Base-by-base conservation (phyloP, 2,888 invertebrate genomes). In the Calliphora vomitoria region DNA sequence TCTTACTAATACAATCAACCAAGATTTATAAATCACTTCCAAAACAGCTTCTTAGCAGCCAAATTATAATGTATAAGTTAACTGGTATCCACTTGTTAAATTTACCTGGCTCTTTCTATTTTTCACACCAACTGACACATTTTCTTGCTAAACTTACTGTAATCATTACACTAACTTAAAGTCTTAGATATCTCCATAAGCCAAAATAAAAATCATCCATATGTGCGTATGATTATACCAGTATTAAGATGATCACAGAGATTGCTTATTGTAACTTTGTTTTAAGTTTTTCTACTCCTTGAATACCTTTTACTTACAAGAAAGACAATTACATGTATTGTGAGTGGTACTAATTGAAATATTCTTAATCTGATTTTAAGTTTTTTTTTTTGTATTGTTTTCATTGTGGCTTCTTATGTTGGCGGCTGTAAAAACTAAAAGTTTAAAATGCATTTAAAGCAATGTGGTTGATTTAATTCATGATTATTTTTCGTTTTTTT, bases 281-380 rank as follows among this genome's bases (percentile, higher is more conserved):
- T 47, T 31, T 20, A 2, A 8, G 18, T 55, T 64, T 64, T 18
- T 82, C 1, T 15, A 20, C 20, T 15, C 13, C 64, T 66, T 47
- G 25, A 18, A 6, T 50, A 8, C 31, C 60, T 75, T 75, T 44
- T 25, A 53, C 64, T 20, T 47, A 58, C 47, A 15, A 25, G 11
- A 55, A 55, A 69, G 53, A 64, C 85, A 85, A 85, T 85, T 82
- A 85, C 79, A 82, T 85, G 69, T 69, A 25, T 78, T 78, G 87
- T 85, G 80, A 85, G 88, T 85, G 82, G 80, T 88, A 85, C 88
- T 88, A 88, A 88, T 88, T 88, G 88, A 88, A 88, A 88, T 88
- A 86, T 78, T 80, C 80, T 83, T 88, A 88, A 88, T 88, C 88
- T 69, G 87, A 87, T 87, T 79, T 85, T 62, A 72, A 8, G 18